phyloP scores from a whole-genome alignment of 2,113 vertebrate species.

The Cyphomyrus plagiostoma region DNA sequence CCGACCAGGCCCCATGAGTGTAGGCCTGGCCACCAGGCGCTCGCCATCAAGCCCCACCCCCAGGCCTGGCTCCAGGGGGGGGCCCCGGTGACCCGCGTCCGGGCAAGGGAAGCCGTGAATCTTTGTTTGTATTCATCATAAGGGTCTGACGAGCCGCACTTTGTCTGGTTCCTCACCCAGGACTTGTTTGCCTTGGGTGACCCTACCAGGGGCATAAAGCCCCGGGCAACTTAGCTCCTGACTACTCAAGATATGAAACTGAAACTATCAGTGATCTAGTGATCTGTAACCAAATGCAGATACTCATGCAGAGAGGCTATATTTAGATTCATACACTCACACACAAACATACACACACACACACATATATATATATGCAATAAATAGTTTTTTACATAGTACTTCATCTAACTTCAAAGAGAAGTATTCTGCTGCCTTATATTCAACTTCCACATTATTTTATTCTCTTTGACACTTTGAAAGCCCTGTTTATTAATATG shows the following conservation, averaged over 20 bases:
- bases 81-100: no score
- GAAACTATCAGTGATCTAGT: background rate
- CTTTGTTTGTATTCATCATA: no score
- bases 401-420: background rate
- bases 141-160: no score
- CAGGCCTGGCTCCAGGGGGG: no score
- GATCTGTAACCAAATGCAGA: background rate
- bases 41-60: no score
- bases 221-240: no score
- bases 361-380: background rate
- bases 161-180: no score
- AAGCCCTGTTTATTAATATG: background rate
- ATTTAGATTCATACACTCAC: background rate
- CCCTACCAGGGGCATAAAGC: no score
- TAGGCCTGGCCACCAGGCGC: no score
- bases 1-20: no score
- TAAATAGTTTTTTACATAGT: background rate
- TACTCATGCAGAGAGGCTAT: background rate
- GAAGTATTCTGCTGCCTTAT: background rate
- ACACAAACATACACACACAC: background rate
- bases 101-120: no score
- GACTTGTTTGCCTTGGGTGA: no score
- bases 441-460: background rate
- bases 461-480: background rate
- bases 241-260: background rate